phyloP scores from a whole-genome alignment of 2,888 invertebrate genomes.

The Drosophila fungiperda region DNA sequence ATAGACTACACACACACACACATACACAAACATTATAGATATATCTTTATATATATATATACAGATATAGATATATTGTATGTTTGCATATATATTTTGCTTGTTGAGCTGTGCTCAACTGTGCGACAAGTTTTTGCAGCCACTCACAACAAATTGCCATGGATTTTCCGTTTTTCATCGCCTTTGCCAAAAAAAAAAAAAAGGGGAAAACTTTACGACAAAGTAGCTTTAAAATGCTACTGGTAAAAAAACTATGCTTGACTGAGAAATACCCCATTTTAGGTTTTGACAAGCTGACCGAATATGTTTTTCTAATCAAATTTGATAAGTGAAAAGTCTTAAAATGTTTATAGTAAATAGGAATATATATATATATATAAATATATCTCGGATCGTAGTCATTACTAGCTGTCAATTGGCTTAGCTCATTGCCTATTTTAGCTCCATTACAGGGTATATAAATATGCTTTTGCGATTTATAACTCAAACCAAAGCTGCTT shows the following conservation, averaged over 20 bases:
- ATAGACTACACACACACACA: constrained; percentile 8
- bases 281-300: background rate
- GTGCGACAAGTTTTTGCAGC: constrained; percentile 69
- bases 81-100: constrained; percentile 24
- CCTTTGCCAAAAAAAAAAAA: constrained; percentile 14
- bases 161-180: constrained; percentile 69
- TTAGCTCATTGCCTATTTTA: background rate
- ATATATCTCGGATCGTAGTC: background rate
- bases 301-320: background rate
- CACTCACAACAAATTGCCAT: constrained; percentile 71
- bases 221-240: constrained; percentile 43
- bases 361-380: background rate
- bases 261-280: constrained; percentile 3
- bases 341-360: background rate
- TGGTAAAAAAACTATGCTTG: background rate
- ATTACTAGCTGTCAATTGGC: background rate
- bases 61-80: constrained; percentile 9
- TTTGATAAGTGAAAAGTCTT: background rate
- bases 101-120: constrained; percentile 67
- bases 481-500: background rate
- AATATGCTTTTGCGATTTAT: background rate
- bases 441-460: background rate
- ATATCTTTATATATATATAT: constrained; percentile 7
- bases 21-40: background rate
- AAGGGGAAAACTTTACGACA: constrained; percentile 31